Base-by-base conservation (phyloP, 2,888 invertebrate genomes). In the Eupsilia transversa region DNA sequence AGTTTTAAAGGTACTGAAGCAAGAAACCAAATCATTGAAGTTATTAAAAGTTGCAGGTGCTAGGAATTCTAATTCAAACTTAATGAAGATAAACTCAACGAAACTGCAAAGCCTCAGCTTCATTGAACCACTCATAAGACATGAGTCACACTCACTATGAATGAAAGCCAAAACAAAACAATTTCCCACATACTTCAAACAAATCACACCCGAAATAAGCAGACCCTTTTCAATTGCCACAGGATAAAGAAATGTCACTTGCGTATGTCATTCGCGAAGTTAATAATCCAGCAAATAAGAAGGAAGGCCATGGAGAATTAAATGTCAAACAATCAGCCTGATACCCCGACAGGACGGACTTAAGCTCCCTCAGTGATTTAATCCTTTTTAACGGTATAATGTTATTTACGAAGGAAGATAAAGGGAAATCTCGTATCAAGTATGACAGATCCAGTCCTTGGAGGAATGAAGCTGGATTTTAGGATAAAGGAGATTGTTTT, bases 361-460 rank as follows among this genome's bases (percentile, higher is more conserved):
- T 87, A 81, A 79, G 77, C 82, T 79, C 61, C 76, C 23, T 76
- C 80, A 70, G 74, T 84, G 82, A 79, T 86, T 79, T 85, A 87
- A 87, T 87, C 88, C 87, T 82, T 84, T 87, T 86, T 87, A 87
- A 85, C 87, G 86, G 87, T 87, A 80, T 84, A 77, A 84, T 82
- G 73, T 77, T 86, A 80, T 86, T 87, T 86, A 86, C 66, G 74
- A 72, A 76, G 30, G 35, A 67, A 56, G 49, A 70, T 74, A 64
- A 71, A 77, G 72, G 66, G 83, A 74, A 82, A 69, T 80, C 64
- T 72, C 73, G 56, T 33, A 67, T 85, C 64, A 78, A 70, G 65
- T 54, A 59, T 80, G 83, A 83, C 79, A 79, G 68, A 57, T 65
- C 64, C 59, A 66, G 65, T 72, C 63, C 41, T 84, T 70, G 49